Evolutionary conservation across 2,113 vertebrate genomes (phyloP), one percentile per base, ranked within the genome.

Genomic region (Salvelinus fontinalis): DNA sequence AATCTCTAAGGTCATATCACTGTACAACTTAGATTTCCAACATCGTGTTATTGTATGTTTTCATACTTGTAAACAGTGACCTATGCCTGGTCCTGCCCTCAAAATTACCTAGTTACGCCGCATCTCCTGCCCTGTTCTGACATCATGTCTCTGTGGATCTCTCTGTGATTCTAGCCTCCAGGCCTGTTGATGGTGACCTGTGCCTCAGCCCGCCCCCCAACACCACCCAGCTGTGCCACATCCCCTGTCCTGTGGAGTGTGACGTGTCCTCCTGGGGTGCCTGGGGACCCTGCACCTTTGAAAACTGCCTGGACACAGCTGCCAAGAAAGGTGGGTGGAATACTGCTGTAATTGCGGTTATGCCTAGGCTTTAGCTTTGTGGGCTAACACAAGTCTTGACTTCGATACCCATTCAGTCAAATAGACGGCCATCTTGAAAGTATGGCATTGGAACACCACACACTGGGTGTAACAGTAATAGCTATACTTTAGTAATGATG

Each of bases 211-310:
- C 91, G 18, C 49, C 93, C 73, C 95, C 95, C 5, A 96, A 95
- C 86, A 97, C 96, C 54, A 96, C 95, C 48, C 97, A 98, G 71
- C 87, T 98, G 66, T 99, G 98, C 83, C 96, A 97, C n/a, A 95
- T 97, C 22, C 93, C 93, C 26, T 99, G 98, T 82, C 97, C 97
- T 1, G 90, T 94, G 6, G 96, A 98, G 79, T 99, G 98, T 68
- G 94, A 97, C 71, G 95, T 98, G 70, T 99, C 97, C 0, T 83
- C 91, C 0, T 99, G 98, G 98, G 95, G 95, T 4, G 96, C 95
- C 13, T 99, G 98, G 98, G 97, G 98, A 81, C 96, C 96, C 1
- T 99, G 98, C 83, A 97, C 96, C 74, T 96, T 93, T 49, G 98
- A 99, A 90, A 98, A 92, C 78, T 99, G 98, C 84, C 94, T 95